A percentile compares a stretch with the other conserved stretches of the same genome.
These are phyloP conservation scores for Axinella damicornis DNA, from an alignment of 37 sponge, comb jelly and placozoan species.

Conservation along the genomic window DNA sequence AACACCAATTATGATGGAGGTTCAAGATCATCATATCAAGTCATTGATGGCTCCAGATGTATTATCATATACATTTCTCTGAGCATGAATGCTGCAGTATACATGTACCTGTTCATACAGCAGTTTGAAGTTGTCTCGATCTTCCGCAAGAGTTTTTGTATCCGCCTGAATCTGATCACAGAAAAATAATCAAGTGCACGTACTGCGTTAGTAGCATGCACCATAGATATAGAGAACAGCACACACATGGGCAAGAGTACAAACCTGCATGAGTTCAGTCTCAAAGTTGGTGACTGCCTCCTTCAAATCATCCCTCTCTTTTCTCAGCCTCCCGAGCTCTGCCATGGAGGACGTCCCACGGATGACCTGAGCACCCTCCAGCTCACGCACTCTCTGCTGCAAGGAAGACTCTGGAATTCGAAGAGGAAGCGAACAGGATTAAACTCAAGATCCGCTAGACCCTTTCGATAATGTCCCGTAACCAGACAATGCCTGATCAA, in stretches of 20 bases:
- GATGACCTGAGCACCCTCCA: conserved; percentile 33
- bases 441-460: too few species aligned
- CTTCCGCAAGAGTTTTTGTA: conserved; percentile 75
- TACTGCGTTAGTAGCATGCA: neutral
- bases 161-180: conserved; percentile 76
- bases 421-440: neutral
- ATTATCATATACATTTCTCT: too few species aligned
- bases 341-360: neutral
- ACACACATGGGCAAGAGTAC: neutral
- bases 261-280: conserved; percentile 63
- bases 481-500: too few species aligned
- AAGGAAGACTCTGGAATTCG: neutral
- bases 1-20: too few species aligned
- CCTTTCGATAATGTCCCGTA: too few species aligned
- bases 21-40: too few species aligned
- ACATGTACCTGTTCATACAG: conserved; percentile 90
- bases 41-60: too few species aligned
- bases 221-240: conserved; percentile 6
- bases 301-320: conserved; percentile 82
- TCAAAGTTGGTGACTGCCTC: conserved; percentile 68
- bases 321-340: conserved; percentile 44
- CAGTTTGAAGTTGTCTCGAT: conserved; percentile 92
- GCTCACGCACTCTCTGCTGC: conserved; percentile 37
- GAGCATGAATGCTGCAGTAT: too few species aligned
- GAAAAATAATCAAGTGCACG: conserved; percentile 18